Evolutionary conservation across 2,113 vertebrate genomes (phyloP).

Genomic region (Myiopsitta monachus): DNA sequence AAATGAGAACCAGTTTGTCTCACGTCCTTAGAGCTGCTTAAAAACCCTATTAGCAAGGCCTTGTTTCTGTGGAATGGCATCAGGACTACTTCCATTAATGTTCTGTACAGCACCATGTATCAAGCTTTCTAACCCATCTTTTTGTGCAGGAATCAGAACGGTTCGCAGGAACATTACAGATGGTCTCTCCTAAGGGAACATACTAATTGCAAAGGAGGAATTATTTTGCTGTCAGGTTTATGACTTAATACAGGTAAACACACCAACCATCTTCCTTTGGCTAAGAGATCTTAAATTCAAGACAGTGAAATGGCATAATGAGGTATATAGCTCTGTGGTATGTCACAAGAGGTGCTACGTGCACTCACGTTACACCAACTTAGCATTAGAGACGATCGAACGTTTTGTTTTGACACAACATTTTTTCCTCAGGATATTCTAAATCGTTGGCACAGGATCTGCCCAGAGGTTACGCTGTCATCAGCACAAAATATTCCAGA

Average conservation of each 20-base stretch:
- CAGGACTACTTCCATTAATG: background rate
- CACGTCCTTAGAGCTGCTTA: background rate
- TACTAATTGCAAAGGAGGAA: background rate
- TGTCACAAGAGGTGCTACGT: background rate
- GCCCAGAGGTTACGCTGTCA: background rate
- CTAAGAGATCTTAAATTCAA: conserved; percentile 12
- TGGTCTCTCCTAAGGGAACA: background rate
- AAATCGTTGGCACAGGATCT: background rate
- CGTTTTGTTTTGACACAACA: background rate
- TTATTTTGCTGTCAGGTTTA: conserved; percentile 21
- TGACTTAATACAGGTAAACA: background rate
- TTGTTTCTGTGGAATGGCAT: background rate
- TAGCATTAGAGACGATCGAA: background rate
- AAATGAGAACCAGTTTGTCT: background rate
- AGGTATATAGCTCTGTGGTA: background rate
- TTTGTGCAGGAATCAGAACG: background rate
- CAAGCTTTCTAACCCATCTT: background rate
- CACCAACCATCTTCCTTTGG: background rate
- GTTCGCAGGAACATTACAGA: background rate
- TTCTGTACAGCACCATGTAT: background rate
- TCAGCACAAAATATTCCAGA: background rate
- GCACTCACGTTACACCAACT: background rate
- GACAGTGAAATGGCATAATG: background rate
- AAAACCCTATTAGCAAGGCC: background rate
- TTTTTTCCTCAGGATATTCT: background rate